Conservation (phyloP, 2,113 vertebrate species). For the Chiloscyllium plagiosum region DNA sequence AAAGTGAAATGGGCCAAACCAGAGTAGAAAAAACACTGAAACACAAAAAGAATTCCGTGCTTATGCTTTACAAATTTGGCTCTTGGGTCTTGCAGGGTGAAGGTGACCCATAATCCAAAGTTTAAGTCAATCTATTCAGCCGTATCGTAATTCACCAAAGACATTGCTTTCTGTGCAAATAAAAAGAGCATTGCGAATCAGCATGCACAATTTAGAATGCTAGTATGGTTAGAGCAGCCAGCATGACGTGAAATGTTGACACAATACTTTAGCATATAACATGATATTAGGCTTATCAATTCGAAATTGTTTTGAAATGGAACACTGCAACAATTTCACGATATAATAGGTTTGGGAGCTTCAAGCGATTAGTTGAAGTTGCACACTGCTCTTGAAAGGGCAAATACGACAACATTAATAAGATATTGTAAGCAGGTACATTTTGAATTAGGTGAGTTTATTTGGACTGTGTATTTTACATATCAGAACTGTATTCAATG, state of each 20-base stretch:
- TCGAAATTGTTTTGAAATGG: neutral
- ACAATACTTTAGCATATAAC: too few relatives aligned
- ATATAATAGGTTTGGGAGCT: neutral
- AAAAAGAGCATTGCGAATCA: neutral
- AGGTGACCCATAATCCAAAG: neutral
- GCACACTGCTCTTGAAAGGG: neutral
- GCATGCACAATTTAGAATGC: neutral
- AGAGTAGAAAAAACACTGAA: neutral
- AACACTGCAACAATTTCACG: neutral
- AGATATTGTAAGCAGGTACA: neutral
- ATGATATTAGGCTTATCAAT: neutral
- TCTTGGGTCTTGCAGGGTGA: neutral
- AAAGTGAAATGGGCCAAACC: neutral
- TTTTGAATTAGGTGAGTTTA: neutral
- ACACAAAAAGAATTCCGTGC: neutral
- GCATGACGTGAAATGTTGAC: neutral
- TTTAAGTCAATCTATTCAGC: neutral
- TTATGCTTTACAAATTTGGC: neutral
- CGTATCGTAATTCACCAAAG: neutral
- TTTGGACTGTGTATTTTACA: neutral
- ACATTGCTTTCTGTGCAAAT: too few relatives aligned
- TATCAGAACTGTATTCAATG: too few relatives aligned
- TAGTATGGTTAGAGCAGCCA: neutral
- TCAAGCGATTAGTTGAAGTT: neutral
- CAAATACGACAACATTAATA: neutral